These are phyloP conservation scores for Tapera naevia DNA, from an alignment of 2,797 vertebrate species.

Conservation along the genomic window DNA sequence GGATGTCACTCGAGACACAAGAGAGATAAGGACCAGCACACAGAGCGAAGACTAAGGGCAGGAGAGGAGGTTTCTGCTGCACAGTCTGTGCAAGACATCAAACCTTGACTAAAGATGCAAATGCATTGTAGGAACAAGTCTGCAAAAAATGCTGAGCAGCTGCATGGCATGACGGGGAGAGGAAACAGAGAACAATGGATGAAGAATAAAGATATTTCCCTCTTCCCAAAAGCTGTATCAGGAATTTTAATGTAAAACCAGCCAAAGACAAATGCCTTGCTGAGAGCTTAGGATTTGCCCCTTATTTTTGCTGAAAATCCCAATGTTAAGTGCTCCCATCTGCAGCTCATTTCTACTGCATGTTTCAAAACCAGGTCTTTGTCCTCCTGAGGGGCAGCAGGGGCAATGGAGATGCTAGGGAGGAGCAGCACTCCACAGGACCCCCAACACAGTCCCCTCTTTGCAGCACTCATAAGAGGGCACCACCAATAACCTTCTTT, in stretches of 20 bases:
- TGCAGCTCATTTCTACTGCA: background rate
- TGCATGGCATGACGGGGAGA: background rate
- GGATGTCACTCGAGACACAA: background rate
- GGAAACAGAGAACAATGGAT: background rate
- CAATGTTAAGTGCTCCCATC: accelerated
- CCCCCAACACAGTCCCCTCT: accelerated
- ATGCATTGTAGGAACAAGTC: background rate
- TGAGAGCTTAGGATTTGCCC: accelerated
- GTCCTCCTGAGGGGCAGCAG: background rate
- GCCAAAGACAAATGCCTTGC: background rate
- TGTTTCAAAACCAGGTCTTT: background rate
- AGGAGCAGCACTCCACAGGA: background rate
- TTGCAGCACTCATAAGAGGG: background rate
- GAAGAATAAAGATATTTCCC: background rate
- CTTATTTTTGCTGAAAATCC: background rate
- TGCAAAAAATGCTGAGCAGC: background rate
- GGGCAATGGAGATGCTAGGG: accelerated
- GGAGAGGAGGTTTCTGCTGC: background rate
- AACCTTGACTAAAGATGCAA: background rate
- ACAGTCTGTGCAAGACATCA: background rate
- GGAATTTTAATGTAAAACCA: background rate
- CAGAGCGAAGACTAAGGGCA: background rate
- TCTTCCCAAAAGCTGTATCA: background rate
- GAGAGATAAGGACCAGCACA: background rate
- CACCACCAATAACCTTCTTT: background rate